Evolutionary conservation across 2,888 invertebrate species (phyloP).

Genomic region (Chloromyia formosa): DNA sequence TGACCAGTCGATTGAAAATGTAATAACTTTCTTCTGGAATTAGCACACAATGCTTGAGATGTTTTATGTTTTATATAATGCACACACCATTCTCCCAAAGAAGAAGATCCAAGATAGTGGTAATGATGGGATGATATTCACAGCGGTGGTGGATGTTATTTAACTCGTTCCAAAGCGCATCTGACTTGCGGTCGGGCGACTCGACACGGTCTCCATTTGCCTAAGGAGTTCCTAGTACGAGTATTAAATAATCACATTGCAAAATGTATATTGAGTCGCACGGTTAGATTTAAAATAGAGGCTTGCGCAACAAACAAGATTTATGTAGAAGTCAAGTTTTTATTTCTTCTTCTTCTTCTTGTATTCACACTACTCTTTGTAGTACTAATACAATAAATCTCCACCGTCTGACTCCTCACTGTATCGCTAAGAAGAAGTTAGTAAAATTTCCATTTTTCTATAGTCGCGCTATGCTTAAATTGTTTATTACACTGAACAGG

Average conservation of each 20-base stretch:
- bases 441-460: neutral
- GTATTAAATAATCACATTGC: conserved; percentile 25
- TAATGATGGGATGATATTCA: conserved; percentile 14
- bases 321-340: neutral
- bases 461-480: neutral
- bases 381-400: conserved; percentile 1
- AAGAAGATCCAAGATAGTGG: neutral
- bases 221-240: neutral
- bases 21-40: conserved; percentile 24
- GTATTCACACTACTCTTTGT: neutral
- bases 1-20: conserved; percentile 5
- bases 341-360: neutral
- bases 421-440: neutral
- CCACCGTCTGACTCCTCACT: neutral
- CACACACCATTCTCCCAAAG: conserved; percentile 8
- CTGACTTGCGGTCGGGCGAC: conserved; percentile 3
- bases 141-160: conserved; percentile 15
- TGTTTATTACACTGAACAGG: conserved; percentile 3
- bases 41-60: conserved; percentile 27
- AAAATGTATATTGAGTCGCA: conserved; percentile 4
- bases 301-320: conserved; percentile 20
- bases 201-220: neutral
- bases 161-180: neutral
- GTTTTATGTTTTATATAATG: conserved; percentile 33
- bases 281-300: conserved; percentile 1